Evolutionary conservation across 2,113 vertebrate genomes (phyloP).

Genomic region (Mystacornis crossleyi): DNA sequence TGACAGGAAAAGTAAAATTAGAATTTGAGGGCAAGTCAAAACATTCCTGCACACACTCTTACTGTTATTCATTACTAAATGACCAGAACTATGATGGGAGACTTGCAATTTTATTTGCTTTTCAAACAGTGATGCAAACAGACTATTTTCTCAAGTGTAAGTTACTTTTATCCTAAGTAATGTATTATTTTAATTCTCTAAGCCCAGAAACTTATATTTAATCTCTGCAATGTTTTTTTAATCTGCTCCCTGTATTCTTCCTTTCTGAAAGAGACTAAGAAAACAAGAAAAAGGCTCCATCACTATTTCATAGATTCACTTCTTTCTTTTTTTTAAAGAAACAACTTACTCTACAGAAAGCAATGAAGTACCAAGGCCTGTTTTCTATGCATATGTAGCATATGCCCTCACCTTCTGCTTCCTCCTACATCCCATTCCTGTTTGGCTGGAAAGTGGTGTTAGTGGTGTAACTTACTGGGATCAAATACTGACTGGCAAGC

Average conservation of each 20-base stretch:
- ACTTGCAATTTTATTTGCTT: background rate
- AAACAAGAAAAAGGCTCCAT: background rate
- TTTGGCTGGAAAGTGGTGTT: background rate
- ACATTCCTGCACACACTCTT: background rate
- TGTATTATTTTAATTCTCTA: background rate
- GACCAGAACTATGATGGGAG: background rate
- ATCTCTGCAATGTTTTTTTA: background rate
- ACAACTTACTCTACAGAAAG: background rate
- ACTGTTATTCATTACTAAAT: background rate
- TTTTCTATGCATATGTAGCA: background rate
- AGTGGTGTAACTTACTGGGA: background rate
- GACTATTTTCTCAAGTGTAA: background rate
- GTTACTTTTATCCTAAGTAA: background rate
- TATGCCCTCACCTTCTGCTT: background rate
- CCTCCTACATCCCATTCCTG: slow-evolving; percentile 18
- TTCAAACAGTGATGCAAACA: background rate
- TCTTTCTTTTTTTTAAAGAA: background rate
- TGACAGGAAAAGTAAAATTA: background rate
- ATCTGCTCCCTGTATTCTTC: background rate
- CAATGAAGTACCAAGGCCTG: background rate
- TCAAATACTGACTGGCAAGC: background rate
- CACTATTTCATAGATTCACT: background rate
- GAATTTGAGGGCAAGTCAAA: background rate
- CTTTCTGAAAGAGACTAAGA: background rate
- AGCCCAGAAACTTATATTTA: background rate